phyloP scores from a whole-genome alignment of 1,140 invertebrate species.

The Micrasema longulum region DNA sequence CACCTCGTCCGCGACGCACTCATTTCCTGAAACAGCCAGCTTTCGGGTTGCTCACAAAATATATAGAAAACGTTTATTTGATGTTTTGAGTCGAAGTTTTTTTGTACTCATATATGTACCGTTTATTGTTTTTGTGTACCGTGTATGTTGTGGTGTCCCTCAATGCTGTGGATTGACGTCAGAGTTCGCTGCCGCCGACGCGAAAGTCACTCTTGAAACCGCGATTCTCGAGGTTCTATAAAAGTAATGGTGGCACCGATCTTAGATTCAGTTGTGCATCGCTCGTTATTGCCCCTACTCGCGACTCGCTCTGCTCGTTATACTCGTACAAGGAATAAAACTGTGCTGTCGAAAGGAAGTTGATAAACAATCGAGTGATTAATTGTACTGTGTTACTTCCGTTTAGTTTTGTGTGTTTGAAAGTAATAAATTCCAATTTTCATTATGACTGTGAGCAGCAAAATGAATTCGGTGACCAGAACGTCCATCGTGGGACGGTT shows the following conservation, averaged over 20 bases:
- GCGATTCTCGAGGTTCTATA: constrained; percentile 60
- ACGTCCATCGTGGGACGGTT: constrained; percentile 57
- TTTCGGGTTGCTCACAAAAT: background rate
- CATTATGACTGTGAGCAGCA: constrained; percentile 66
- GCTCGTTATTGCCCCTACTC: constrained; percentile 51
- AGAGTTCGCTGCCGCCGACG: constrained; percentile 19
- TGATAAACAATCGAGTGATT: constrained; percentile 38
- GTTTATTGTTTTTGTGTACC: no score
- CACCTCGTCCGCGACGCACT: background rate
- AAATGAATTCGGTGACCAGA: constrained; percentile 67
- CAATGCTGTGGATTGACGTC: constrained; percentile 17
- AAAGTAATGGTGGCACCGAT: constrained; percentile 59
- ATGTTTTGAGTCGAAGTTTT: no score
- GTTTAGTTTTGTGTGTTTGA: constrained; percentile 28
- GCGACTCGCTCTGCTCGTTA: constrained; percentile 54
- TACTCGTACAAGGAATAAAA: constrained; percentile 8
- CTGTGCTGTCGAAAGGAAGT: constrained; percentile 29
- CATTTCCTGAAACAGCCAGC: background rate
- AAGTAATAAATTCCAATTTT: constrained; percentile 21
- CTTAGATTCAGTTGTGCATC: constrained; percentile 49
- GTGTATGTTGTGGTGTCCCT: no score
- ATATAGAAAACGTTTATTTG: no score
- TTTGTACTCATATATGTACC: background rate
- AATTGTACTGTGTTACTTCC: constrained; percentile 22
- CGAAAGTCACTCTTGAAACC: constrained; percentile 22